phyloP scores from a whole-genome alignment of 2,888 invertebrate species.

The Anaspis maculata region DNA sequence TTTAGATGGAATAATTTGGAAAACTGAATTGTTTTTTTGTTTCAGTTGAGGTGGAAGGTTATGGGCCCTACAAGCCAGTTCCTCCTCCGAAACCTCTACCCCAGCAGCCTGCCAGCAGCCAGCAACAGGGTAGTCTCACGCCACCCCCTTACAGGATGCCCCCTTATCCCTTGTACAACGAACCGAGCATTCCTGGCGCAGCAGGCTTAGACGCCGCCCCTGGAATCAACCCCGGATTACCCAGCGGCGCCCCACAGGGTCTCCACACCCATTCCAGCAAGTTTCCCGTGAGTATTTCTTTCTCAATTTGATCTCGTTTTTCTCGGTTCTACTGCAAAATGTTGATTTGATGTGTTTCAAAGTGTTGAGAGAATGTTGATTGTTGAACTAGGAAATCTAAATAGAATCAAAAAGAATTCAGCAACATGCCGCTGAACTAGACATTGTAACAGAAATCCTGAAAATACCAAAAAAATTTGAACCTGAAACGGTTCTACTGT shows the following conservation, averaged over 20 bases:
- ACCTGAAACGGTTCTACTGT: no score
- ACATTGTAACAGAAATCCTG: no score
- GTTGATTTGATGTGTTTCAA: no score
- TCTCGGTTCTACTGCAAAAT: not conserved
- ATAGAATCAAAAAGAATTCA: no score
- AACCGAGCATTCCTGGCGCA: conserved; percentile 46
- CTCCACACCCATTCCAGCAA: conserved; percentile 71
- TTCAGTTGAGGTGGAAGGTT: conserved; percentile 48
- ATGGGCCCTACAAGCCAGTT: conserved; percentile 52
- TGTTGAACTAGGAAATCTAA: no score
- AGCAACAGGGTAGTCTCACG: conserved; percentile 29
- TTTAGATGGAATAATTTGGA: no score
- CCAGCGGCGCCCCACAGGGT: no score
- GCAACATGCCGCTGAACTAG: no score
- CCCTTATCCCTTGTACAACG: conserved; percentile 54
- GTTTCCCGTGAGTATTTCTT: conserved; percentile 59
- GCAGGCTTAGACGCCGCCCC: conserved; percentile 42
- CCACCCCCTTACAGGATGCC: conserved; percentile 62
- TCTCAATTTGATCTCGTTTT: not conserved
- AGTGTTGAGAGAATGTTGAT: no score
- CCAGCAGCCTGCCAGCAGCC: conserved; percentile 39
- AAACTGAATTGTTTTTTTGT: no score
- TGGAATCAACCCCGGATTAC: conserved; percentile 41
- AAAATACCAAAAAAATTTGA: no score
- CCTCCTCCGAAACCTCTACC: conserved; percentile 54